Evolutionary conservation across 2,113 vertebrate species (phyloP).

Genomic region (Psophia crepitans): DNA sequence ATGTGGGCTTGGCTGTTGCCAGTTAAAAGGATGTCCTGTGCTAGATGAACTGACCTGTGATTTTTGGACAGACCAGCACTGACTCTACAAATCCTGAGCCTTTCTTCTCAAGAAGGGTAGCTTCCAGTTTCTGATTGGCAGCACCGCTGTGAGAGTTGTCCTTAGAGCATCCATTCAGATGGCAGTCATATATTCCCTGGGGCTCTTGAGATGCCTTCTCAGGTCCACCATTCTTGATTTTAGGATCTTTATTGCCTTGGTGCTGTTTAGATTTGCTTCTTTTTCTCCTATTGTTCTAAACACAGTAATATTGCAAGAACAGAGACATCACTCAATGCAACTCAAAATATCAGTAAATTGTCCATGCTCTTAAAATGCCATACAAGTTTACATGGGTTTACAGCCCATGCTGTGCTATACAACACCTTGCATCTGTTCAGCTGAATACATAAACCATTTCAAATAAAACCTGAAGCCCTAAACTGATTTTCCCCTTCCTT

Average conservation of each 20-base stretch:
- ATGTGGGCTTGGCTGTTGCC: not conserved
- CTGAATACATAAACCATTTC: not conserved
- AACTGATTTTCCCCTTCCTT: not conserved
- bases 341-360: not conserved
- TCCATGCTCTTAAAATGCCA: not conserved
- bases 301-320: not conserved
- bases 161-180: conserved; percentile 50
- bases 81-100: conserved; percentile 24
- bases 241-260: conserved; percentile 71
- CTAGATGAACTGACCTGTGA: conserved; percentile 65
- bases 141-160: conserved; percentile 51
- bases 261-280: conserved; percentile 81
- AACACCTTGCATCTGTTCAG: not conserved
- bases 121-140: conserved; percentile 47
- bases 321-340: not conserved
- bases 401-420: not conserved
- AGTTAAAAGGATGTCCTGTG: not conserved
- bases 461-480: not conserved
- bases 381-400: not conserved
- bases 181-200: conserved; percentile 22
- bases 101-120: conserved; percentile 42
- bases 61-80: not conserved
- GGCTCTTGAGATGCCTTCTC: conserved; percentile 50
- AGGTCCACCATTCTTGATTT: conserved; percentile 49
- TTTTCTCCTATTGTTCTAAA: conserved; percentile 79